Evolutionary conservation across 2,113 vertebrate genomes (phyloP).

Genomic region (Mesocricetus auratus): DNA sequence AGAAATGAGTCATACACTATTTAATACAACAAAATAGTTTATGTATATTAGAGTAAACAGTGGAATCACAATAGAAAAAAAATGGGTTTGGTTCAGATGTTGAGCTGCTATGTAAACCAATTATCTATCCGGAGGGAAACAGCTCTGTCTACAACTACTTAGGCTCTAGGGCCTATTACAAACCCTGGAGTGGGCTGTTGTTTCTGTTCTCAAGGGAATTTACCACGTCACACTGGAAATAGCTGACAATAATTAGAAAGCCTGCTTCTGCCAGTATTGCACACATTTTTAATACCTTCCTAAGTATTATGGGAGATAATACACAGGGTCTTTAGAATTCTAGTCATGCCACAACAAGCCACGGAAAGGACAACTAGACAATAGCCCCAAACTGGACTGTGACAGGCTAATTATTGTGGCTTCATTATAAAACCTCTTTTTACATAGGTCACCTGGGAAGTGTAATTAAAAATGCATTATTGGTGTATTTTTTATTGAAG

Average conservation of each 20-base stretch:
- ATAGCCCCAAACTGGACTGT: slow-evolving; percentile 97
- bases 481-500: slow-evolving; percentile 98
- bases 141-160: slow-evolving; percentile 90
- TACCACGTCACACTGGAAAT: slow-evolving; percentile 91
- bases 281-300: slow-evolving; percentile 91
- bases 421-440: slow-evolving; percentile 98
- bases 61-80: slow-evolving; percentile 87
- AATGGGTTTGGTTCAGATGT: slow-evolving; percentile 89
- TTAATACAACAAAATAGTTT: slow-evolving; percentile 88
- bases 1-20: slow-evolving; percentile 83
- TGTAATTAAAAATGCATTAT: slow-evolving; percentile 99
- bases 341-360: slow-evolving; percentile 92
- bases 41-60: slow-evolving; percentile 87
- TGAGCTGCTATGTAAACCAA: slow-evolving; percentile 92
- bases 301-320: slow-evolving; percentile 92
- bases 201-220: slow-evolving; percentile 90
- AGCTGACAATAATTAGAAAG: slow-evolving; percentile 92
- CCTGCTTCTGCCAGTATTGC: slow-evolving; percentile 90
- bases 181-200: slow-evolving; percentile 90
- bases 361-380: slow-evolving; percentile 95
- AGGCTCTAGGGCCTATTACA: slow-evolving; percentile 92
- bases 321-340: slow-evolving; percentile 93
- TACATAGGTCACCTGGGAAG: slow-evolving; percentile 98
- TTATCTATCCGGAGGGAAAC: slow-evolving; percentile 91
- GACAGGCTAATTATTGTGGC: slow-evolving; percentile 98